Conservation (phyloP, 2,797 vertebrate genomes). For the Enteromius radiatus region DNA sequence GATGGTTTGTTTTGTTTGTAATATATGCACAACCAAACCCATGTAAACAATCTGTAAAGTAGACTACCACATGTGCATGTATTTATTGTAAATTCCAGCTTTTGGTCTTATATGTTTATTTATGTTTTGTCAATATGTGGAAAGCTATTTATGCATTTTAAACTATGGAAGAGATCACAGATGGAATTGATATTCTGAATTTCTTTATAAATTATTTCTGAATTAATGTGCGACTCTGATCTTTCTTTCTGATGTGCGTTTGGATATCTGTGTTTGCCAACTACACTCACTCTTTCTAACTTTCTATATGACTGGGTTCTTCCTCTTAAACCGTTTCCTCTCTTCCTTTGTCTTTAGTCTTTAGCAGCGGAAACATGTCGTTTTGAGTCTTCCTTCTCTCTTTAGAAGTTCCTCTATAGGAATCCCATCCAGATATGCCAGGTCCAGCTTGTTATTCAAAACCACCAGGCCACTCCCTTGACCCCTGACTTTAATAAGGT, state of each 20-base stretch:
- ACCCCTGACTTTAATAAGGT: background rate
- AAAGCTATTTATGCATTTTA: slow-evolving; percentile 70
- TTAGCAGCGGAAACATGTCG: background rate
- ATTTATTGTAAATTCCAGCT: slow-evolving; percentile 72
- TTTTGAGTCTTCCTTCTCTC: slow-evolving; percentile 2
- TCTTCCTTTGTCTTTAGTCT: background rate
- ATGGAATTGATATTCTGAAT: slow-evolving; percentile 61
- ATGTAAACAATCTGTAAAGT: slow-evolving; percentile 62
- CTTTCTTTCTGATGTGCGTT: background rate
- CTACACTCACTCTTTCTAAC: background rate
- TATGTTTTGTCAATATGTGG: slow-evolving; percentile 71
- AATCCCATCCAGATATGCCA: background rate
- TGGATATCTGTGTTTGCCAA: background rate
- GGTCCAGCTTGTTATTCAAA: slow-evolving; percentile 6
- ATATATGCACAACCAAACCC: slow-evolving; percentile 52
- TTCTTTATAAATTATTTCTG: slow-evolving; percentile 77
- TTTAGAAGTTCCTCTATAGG: slow-evolving; percentile 12
- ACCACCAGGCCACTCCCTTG: background rate
- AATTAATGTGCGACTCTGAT: slow-evolving; percentile 45
- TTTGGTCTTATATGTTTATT: slow-evolving; percentile 63
- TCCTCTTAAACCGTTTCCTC: background rate
- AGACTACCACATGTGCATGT: slow-evolving; percentile 68
- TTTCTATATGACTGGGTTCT: slow-evolving; percentile 1
- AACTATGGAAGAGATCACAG: slow-evolving; percentile 58
- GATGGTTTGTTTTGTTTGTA: slow-evolving; percentile 44